Evolutionary conservation across 2,113 vertebrate species (phyloP).

Genomic region (Bubo scandiacus): DNA sequence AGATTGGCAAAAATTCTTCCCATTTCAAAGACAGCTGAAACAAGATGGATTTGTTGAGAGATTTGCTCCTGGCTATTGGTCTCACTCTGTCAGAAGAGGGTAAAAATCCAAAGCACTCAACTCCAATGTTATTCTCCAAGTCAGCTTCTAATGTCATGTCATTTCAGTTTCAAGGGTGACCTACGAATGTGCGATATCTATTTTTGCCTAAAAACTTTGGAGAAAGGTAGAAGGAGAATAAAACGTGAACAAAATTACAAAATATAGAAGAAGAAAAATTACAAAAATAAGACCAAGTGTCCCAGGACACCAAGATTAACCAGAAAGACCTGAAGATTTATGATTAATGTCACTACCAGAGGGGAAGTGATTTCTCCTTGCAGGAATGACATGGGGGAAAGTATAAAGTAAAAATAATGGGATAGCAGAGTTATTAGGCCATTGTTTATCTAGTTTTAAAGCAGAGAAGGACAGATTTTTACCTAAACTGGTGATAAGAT

Average conservation of each 20-base stretch:
- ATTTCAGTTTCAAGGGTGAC: neutral
- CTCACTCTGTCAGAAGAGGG: neutral
- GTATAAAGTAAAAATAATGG: neutral
- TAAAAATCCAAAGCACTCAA: neutral
- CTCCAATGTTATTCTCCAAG: neutral
- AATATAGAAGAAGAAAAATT: neutral
- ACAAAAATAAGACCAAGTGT: neutral
- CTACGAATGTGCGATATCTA: accelerated
- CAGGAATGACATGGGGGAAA: neutral
- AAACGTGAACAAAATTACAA: neutral
- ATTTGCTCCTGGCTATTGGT: neutral
- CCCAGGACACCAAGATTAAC: neutral
- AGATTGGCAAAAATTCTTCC: neutral
- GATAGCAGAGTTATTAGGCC: neutral
- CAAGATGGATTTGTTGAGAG: neutral
- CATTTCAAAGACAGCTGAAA: neutral
- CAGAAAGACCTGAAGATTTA: neutral
- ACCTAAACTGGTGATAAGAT: conserved; percentile 1
- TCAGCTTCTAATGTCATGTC: neutral
- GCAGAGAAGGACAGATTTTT: neutral
- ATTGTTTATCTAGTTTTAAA: neutral
- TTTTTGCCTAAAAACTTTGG: neutral
- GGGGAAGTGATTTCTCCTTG: neutral
- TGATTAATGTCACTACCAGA: neutral
- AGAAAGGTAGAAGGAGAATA: neutral